These are phyloP conservation scores for Drosophila orosa DNA, from an alignment of 1,140 invertebrate species.

Conservation along the genomic window DNA sequence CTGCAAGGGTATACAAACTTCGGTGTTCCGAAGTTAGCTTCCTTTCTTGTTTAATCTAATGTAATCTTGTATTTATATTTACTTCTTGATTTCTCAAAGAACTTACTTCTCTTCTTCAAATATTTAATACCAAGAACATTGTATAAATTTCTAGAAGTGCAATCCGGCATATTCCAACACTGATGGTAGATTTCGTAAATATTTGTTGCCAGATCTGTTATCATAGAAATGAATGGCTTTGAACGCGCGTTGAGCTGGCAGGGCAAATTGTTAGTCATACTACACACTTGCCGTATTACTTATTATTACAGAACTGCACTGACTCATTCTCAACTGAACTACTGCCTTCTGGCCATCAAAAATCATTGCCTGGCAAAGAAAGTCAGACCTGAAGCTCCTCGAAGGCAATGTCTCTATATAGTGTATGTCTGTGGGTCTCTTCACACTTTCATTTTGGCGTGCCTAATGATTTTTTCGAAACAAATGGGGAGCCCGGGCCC, in stretches of 20 bases:
- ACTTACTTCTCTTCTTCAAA: neutral
- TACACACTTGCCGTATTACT: slow-evolving; percentile 26
- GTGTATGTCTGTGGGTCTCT: slow-evolving; percentile 26
- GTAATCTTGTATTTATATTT: neutral
- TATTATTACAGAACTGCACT: slow-evolving; percentile 68
- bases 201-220: slow-evolving; percentile 33
- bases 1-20: no score
- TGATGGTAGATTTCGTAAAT: slow-evolving; percentile 32
- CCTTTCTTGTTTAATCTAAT: neutral
- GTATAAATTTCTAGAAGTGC: neutral
- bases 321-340: slow-evolving; percentile 55
- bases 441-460: slow-evolving; percentile 77
- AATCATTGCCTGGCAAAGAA: slow-evolving; percentile 55
- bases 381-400: slow-evolving; percentile 39
- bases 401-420: slow-evolving; percentile 6
- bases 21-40: no score
- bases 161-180: neutral
- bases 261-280: slow-evolving; percentile 57
- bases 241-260: slow-evolving; percentile 4
- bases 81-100: neutral
- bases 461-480: slow-evolving; percentile 52
- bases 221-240: slow-evolving; percentile 32
- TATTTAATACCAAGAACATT: neutral
- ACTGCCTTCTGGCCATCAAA: slow-evolving; percentile 16
- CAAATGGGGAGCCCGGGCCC: slow-evolving; percentile 9